A percentile compares a stretch with the other conserved stretches of the same genome.
Conservation (phyloP, 2,797 vertebrate species). For the Cossypha heuglini region DNA sequence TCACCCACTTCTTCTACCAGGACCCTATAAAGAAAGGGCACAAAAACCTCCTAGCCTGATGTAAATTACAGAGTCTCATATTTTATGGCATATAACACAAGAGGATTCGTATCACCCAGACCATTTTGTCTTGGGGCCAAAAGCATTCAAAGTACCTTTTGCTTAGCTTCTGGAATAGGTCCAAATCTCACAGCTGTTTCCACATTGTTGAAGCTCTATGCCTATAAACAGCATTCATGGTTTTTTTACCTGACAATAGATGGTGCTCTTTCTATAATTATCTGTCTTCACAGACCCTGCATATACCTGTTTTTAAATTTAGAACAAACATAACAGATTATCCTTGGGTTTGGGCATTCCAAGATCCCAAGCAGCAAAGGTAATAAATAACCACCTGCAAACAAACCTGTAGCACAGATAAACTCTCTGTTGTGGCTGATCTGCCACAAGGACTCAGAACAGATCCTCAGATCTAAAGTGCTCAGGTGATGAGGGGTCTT, state of each 20-base stretch:
- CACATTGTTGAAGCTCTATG: not conserved
- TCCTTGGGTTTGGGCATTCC: not conserved
- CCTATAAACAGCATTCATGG: not conserved
- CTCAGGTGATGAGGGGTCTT: not conserved
- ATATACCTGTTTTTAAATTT: not conserved
- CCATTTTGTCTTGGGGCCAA: not conserved
- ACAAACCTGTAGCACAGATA: not conserved
- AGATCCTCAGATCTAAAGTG: not conserved
- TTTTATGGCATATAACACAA: not conserved
- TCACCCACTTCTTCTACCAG: not conserved
- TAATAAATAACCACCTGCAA: not conserved
- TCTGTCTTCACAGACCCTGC: not conserved
- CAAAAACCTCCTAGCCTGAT: not conserved
- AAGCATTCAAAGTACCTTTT: not conserved
- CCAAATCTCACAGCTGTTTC: not conserved
- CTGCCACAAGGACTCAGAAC: not conserved
- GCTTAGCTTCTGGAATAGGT: not conserved
- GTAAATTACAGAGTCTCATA: not conserved
- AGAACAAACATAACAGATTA: not conserved
- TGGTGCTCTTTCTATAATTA: conserved; percentile 64
- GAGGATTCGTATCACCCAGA: not conserved
- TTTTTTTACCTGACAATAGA: conserved; percentile 37
- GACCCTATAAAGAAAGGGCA: not conserved
- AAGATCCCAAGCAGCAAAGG: not conserved
- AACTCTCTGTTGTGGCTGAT: not conserved